These are phyloP conservation scores for Scaptomyza reducta DNA, from an alignment of 2,888 invertebrate species.

Conservation along the genomic window DNA sequence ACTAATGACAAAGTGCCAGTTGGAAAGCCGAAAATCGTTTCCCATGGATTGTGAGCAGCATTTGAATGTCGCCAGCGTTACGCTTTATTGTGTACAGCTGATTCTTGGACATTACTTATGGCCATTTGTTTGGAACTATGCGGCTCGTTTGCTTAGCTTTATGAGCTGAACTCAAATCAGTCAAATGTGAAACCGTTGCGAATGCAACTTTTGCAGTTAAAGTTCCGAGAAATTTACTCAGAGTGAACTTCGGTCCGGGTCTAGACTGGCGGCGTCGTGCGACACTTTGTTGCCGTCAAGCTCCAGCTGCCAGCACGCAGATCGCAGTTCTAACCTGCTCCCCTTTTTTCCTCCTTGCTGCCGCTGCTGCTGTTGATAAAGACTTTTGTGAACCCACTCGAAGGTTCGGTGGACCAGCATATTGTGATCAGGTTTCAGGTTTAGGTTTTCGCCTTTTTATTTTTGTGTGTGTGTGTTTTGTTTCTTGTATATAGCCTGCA, in stretches of 20 bases:
- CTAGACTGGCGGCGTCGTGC: conserved; percentile 57
- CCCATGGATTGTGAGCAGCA: conserved; percentile 30
- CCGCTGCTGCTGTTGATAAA: conserved; percentile 33
- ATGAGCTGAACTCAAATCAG: conserved; percentile 50
- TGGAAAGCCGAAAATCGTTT: conserved; percentile 26
- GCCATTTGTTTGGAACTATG: conserved; percentile 37
- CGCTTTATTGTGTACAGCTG: conserved; percentile 35
- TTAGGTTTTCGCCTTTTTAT: conserved; percentile 39
- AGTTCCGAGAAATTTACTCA: conserved; percentile 44
- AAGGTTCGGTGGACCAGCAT: conserved; percentile 68
- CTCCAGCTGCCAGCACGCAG: conserved; percentile 29
- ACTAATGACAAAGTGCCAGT: conserved; percentile 24
- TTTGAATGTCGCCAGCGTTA: conserved; percentile 45
- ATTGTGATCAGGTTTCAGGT: conserved; percentile 75
- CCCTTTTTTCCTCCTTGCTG: neutral
- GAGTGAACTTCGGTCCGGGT: conserved; percentile 22
- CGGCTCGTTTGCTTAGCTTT: conserved; percentile 41
- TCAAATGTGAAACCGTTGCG: conserved; percentile 32
- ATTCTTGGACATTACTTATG: conserved; percentile 58
- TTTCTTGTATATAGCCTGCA: conserved; percentile 56
- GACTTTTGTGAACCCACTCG: conserved; percentile 53
- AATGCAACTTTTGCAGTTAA: conserved; percentile 49
- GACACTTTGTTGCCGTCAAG: conserved; percentile 73
- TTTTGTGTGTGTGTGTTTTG: neutral
- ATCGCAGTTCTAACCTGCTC: conserved; percentile 5